These are phyloP conservation scores for Tragelaphus scriptus DNA, from an alignment of 2,113 vertebrate species.

Conservation along the genomic window DNA sequence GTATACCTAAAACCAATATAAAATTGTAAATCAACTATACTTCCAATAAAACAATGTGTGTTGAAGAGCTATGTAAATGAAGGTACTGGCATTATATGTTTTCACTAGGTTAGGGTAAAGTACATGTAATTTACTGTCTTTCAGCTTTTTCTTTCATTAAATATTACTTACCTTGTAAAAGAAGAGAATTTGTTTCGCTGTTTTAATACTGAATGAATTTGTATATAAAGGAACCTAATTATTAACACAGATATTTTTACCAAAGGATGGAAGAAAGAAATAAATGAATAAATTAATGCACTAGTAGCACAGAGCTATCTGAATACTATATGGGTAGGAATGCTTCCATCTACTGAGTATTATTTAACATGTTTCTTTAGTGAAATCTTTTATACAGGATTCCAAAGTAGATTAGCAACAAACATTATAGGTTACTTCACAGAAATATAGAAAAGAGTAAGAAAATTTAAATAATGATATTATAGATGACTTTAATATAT, in stretches of 20 bases:
- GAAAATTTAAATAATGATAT: background rate
- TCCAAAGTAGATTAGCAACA: constrained; percentile 13
- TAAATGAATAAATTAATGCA: background rate
- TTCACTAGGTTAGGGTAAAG: background rate
- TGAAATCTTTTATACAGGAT: background rate
- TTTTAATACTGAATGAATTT: background rate
- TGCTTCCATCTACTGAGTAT: background rate
- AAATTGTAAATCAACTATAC: background rate
- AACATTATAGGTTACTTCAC: background rate
- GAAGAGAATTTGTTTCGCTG: background rate
- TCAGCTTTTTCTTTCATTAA: background rate
- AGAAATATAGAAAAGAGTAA: background rate
- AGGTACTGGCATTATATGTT: background rate
- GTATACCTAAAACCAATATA: background rate
- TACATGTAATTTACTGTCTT: background rate
- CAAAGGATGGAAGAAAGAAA: background rate
- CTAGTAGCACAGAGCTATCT: background rate
- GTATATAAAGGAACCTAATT: background rate
- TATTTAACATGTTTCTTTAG: background rate
- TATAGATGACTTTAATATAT: background rate
- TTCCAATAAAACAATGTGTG: background rate
- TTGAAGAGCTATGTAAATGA: background rate
- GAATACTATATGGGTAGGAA: background rate
- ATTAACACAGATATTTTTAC: background rate
- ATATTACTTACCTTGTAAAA: background rate